phyloP scores from a whole-genome alignment of 2,797 vertebrate genomes.

The Loris lydekkerianus region DNA sequence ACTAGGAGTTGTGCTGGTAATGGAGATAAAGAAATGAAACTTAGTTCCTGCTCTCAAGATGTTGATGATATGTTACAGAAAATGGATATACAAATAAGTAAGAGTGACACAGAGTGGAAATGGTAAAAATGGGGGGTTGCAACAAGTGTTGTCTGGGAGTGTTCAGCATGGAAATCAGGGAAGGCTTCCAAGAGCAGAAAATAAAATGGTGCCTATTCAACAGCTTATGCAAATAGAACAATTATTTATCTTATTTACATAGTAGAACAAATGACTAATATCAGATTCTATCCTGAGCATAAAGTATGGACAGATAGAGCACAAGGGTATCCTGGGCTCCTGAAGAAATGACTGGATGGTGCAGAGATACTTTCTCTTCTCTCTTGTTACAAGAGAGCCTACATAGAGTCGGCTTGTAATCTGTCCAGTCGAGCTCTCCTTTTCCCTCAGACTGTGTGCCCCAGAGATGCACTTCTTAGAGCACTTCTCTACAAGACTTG shows the following conservation, averaged over 20 bases:
- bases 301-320: background rate
- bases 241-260: background rate
- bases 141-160: background rate
- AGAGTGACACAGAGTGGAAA: background rate
- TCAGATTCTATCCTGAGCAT: background rate
- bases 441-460: background rate
- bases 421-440: background rate
- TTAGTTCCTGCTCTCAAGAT: background rate
- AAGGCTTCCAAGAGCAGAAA: background rate
- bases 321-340: background rate
- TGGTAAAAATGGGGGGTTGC: background rate
- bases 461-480: background rate
- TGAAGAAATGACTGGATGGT: background rate
- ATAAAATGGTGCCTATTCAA: background rate
- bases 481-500: background rate
- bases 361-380: background rate
- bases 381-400: background rate
- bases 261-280: slow-evolving; percentile 44
- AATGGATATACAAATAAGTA: background rate
- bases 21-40: background rate
- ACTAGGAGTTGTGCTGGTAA: background rate
- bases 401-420: background rate
- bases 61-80: background rate
- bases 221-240: background rate
- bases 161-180: background rate